phyloP scores from a whole-genome alignment of 1,140 invertebrate species.

The Augochlora pura region DNA sequence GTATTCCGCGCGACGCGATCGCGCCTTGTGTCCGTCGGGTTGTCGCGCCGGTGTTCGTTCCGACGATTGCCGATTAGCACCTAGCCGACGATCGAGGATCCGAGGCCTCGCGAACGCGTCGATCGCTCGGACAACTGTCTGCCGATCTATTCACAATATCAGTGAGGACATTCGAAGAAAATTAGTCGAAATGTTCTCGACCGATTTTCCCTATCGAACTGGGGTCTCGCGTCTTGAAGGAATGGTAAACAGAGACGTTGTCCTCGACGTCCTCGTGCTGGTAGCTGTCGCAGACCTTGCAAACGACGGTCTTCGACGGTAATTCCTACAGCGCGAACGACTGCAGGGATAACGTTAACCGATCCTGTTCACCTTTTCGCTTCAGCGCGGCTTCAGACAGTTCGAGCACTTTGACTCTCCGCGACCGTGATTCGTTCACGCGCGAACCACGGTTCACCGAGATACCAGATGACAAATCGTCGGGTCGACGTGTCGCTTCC shows the following conservation, averaged over 20 bases:
- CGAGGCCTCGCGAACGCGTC: neutral
- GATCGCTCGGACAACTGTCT: neutral
- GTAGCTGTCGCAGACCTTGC: neutral
- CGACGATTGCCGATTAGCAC: no score
- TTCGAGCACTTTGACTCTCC: neutral
- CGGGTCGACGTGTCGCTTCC: no score
- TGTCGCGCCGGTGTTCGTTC: neutral
- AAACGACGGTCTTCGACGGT: neutral
- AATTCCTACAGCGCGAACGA: no score
- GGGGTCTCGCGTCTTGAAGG: no score
- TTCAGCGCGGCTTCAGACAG: no score
- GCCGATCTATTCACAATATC: neutral
- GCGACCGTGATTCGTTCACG: no score
- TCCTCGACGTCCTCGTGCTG: neutral
- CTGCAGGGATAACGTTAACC: no score
- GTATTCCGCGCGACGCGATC: conserved; percentile 14
- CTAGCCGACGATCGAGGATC: neutral
- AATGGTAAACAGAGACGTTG: neutral
- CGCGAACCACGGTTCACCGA: no score
- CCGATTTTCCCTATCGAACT: no score
- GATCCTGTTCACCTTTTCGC: no score
- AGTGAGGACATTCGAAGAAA: neutral
- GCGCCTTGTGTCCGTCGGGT: neutral
- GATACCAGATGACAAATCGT: no score
- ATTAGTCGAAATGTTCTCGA: no score